These are phyloP conservation scores for Notodonta dromedarius DNA, from an alignment of 2,888 invertebrate genomes.

Conservation along the genomic window DNA sequence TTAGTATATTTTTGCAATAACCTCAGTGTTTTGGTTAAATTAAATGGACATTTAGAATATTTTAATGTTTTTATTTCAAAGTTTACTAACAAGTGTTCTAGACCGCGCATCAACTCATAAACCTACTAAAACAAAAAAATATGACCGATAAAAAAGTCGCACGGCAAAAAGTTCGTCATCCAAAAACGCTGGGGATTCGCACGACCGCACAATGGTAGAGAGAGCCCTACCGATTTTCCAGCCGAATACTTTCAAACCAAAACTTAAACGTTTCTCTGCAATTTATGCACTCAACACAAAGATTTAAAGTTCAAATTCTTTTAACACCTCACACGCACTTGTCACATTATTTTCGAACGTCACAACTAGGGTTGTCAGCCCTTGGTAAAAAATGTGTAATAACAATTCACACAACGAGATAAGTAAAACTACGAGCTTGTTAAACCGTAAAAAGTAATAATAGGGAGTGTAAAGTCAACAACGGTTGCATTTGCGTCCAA, in stretches of 20 bases:
- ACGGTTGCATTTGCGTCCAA: slow-evolving; percentile 62
- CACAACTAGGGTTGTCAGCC: slow-evolving; percentile 55
- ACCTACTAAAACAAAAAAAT: slow-evolving; percentile 27
- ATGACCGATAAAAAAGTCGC: slow-evolving; percentile 31
- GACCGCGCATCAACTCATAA: slow-evolving; percentile 19
- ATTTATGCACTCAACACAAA: not conserved
- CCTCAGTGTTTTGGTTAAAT: no score
- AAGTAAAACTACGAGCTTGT: slow-evolving; percentile 82
- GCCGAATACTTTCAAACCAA: not conserved
- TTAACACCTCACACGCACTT: not conserved
- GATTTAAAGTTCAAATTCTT: not conserved
- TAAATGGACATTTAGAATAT: no score
- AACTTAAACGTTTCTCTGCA: not conserved
- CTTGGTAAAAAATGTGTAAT: slow-evolving; percentile 65
- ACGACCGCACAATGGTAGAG: slow-evolving; percentile 33
- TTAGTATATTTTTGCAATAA: no score
- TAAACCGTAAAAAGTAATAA: slow-evolving; percentile 84
- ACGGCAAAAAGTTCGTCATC: slow-evolving; percentile 21
- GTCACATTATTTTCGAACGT: not conserved
- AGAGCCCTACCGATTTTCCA: slow-evolving; percentile 27
- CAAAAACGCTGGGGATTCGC: slow-evolving; percentile 22
- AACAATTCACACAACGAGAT: slow-evolving; percentile 80
- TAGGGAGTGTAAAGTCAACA: slow-evolving; percentile 80
- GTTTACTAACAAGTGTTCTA: not conserved
- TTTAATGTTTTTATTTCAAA: no score